Base-by-base conservation (phyloP, 2,888 invertebrate species). In the Glaucopsyche alexis region DNA sequence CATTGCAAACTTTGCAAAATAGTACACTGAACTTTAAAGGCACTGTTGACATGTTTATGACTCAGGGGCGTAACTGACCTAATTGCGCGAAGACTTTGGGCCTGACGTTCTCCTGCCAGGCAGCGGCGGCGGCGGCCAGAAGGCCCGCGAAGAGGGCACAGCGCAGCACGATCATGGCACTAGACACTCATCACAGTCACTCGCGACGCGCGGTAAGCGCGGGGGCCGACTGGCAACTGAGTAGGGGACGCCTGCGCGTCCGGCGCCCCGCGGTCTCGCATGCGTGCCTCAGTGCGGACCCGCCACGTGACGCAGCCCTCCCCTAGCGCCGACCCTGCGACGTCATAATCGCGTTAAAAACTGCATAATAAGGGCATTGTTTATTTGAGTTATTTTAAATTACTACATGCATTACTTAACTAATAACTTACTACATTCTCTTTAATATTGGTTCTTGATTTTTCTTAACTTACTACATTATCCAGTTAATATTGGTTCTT, bases 61-160 rank as follows among this genome's bases (percentile, higher is more conserved):
- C 29, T 42, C 11, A 14, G 7, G 45, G 55, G n/a, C 14, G 74
- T 47, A 65, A 79, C 97, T 96, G 91, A 97, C 97, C 97, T 95
- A 97, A 94, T 95, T 97, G 96, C 89, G 97, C 97, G 94, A 96
- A 97, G 95, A 97, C 96, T 95, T 97, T 97, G 85, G 97, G 97
- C 94, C 97, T 95, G 90, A 97, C 96, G 93, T 97, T 97, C 93
- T 97, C 97, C 95, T 97, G 97, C 97, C 97, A 97, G 84, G 96
- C 96, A 77, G 85, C 95, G 94, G 85, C 93, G 91, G 90, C 90
- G 83, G 85, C 83, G 92, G 93, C 91, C 91, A 91, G 87, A 90
- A 94, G 85, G 86, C 93, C 89, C 93, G 93, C 91, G 83, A 93
- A 78, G 82, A 89, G 84, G 85, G 87, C 88, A 89, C 90, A 90